Conservation (phyloP, 2,113 vertebrate genomes). For the Zosterops lateralis region DNA sequence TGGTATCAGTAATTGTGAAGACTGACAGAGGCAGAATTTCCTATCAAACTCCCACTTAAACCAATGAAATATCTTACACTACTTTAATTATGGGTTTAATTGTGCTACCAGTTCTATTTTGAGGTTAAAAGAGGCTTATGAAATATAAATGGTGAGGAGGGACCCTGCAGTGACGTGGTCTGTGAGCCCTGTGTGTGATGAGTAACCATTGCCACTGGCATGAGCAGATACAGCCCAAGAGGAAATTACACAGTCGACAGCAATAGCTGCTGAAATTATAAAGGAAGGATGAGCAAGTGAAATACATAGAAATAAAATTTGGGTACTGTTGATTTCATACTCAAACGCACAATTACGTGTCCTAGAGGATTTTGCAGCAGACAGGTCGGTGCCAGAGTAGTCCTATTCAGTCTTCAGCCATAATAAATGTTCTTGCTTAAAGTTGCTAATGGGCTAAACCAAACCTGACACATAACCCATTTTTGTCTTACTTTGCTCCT, state of each 20-base stretch:
- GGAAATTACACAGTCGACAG: constrained; percentile 77
- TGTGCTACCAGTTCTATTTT: constrained; percentile 31
- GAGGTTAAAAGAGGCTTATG: constrained; percentile 14
- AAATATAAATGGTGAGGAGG: constrained; percentile 42
- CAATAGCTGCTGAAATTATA: constrained; percentile 71
- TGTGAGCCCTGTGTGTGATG: constrained; percentile 34
- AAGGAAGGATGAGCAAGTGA: constrained; percentile 63
- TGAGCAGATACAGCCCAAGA: constrained; percentile 71
- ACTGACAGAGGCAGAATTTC: neutral
- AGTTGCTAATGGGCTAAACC: neutral
- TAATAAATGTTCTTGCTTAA: neutral
- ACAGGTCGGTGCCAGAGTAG: constrained; percentile 59
- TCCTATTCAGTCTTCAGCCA: constrained; percentile 26
- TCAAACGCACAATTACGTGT: constrained; percentile 56
- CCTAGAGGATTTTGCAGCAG: constrained; percentile 51
- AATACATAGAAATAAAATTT: constrained; percentile 65
- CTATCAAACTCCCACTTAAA: neutral
- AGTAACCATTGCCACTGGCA: constrained; percentile 69
- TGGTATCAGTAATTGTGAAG: neutral
- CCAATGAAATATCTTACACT: neutral
- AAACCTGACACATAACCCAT: neutral
- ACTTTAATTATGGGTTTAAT: neutral
- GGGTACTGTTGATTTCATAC: constrained; percentile 50
- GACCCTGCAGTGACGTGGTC: neutral
- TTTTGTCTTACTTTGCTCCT: neutral